Percentiles rank a stretch among this genome's conserved stretches.
phyloP scores from a whole-genome alignment of 1,140 invertebrate species.

The Neuroterus valhalla region DNA sequence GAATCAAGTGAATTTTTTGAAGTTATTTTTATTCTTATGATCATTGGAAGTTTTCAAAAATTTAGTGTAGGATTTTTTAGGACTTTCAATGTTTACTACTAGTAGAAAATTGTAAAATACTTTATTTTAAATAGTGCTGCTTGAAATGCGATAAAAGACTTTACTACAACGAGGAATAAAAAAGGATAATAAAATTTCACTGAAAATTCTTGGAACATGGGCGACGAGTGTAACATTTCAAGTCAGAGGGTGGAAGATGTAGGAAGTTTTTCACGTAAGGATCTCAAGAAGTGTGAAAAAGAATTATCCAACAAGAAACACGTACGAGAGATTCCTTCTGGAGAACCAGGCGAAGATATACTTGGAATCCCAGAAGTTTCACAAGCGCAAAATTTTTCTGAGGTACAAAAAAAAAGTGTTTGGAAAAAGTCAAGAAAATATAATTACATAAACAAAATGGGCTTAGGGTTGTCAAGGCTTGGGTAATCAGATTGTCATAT shows the following conservation, averaged over 20 bases:
- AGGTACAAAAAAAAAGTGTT: conserved; percentile 15
- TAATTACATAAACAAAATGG: no score
- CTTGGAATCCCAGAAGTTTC: neutral
- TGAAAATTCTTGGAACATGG: conserved; percentile 3
- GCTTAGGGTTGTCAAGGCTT: no score
- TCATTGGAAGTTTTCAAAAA: no score
- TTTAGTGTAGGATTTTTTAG: no score
- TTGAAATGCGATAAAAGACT: no score
- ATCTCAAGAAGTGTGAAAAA: conserved; percentile 16
- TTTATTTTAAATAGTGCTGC: no score
- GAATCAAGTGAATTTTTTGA: no score
- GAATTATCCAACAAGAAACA: neutral
- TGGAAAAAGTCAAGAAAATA: neutral
- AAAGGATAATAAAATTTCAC: neutral
- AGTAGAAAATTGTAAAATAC: no score
- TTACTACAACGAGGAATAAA: neutral
- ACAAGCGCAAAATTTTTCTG: neutral
- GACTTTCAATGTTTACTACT: no score
- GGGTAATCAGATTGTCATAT: no score
- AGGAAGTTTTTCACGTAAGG: neutral
- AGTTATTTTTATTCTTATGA: no score
- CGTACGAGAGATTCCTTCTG: conserved; percentile 11
- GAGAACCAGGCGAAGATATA: conserved; percentile 9
- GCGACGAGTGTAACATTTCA: conserved; percentile 14
- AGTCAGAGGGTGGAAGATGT: neutral